Conservation (phyloP, 1,140 invertebrate genomes). For the Oncopodura yosiiana region DNA sequence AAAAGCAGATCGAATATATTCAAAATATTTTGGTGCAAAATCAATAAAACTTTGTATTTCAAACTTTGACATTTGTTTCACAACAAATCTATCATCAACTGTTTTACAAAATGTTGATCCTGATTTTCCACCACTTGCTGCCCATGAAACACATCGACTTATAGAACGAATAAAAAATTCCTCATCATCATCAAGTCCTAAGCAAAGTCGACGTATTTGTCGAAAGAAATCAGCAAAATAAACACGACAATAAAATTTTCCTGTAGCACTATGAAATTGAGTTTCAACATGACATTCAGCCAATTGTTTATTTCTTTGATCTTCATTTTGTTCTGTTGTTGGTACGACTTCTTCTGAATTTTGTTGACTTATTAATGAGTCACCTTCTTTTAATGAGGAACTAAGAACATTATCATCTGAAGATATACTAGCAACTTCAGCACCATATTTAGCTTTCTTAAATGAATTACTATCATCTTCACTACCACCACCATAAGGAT, state of each 20-base stretch:
- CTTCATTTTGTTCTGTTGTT: too few species aligned
- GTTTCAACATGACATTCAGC: constrained; percentile 53
- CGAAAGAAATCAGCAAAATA: constrained; percentile 80
- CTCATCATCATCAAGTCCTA: constrained; percentile 62
- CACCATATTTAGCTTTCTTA: too few species aligned
- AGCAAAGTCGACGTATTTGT: constrained; percentile 56
- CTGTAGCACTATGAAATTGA: constrained; percentile 60
- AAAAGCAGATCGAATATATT: constrained; percentile 72
- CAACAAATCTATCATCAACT: constrained; percentile 85
- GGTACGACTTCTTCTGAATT: too few species aligned
- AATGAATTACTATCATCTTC: too few species aligned
- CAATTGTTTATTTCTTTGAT: too few species aligned
- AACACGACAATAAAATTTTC: constrained; percentile 73
- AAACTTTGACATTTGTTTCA: constrained; percentile 90
- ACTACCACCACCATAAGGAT: too few species aligned
- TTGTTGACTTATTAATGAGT: too few species aligned
- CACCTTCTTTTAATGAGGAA: too few species aligned
- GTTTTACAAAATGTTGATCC: constrained; percentile 94
- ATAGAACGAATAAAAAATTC: constrained; percentile 69
- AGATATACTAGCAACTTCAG: too few species aligned
- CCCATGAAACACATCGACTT: constrained; percentile 82
- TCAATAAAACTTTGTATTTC: constrained; percentile 89
- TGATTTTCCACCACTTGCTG: constrained; percentile 90
- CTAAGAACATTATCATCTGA: too few species aligned
- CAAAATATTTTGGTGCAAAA: constrained; percentile 90